Base-by-base conservation (phyloP, 2,888 invertebrate genomes). In the Pinctada fucata region DNA sequence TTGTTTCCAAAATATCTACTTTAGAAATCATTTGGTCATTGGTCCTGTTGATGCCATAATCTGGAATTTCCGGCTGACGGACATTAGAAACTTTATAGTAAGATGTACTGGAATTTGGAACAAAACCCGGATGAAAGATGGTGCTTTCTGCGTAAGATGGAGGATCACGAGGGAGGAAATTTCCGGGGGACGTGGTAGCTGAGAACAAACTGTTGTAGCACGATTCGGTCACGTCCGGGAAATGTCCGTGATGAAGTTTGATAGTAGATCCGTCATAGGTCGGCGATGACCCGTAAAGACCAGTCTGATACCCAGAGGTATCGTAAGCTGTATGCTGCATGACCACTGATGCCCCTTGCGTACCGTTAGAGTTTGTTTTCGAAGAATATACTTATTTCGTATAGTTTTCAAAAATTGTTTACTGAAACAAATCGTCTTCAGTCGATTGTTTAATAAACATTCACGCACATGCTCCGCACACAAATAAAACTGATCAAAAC, bases 71-170 rank as follows among this genome's bases (percentile, higher is more conserved):
- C 78, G 71, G 71, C 73, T 68, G 78, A 49, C 79, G 67, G n/a
- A 81, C 83, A 6, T 77, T 75, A 66, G 86, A 82, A 64, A 85
- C 79, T 75, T 87, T 87, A 79, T 86, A 88, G 31, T 84, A 81
- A 8, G 84, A 77, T 5, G 83, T 79, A 47, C 83, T 81, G 58
- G 83, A 70, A 67, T 79, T 82, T 47, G 83, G 81, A 13, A 85
- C 81, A 71, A 86, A 87, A 63, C 87, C 86, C 45, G 85, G 79
- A 71, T 88, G 87, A 69, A 85, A 87, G 2, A 52, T 72, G n/a
- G 87, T 82, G 5, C 87, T 86, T 73, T 88, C 88, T 0, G 86
- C 83, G 64, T 88, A 88, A 5, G 88, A 83, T 51, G 88, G 88
- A 4, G 88, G 88, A 48, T 88, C 88, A 16, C 87, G 76, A 6